These are phyloP conservation scores for Malurus splendens DNA, from an alignment of 2,797 vertebrate species.

Conservation along the genomic window DNA sequence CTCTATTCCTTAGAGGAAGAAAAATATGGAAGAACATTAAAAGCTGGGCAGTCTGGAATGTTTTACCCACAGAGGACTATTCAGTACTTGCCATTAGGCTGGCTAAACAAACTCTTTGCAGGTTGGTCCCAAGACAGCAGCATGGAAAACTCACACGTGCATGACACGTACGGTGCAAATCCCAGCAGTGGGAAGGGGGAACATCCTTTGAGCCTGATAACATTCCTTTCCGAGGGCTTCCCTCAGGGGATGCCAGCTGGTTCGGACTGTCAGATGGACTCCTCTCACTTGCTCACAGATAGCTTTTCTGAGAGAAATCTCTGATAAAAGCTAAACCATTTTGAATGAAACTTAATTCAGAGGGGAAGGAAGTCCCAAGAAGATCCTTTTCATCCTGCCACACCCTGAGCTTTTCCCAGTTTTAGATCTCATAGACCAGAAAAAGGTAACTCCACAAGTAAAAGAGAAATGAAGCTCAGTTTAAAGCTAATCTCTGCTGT, in stretches of 20 bases:
- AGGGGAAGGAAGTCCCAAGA: background rate
- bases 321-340: background rate
- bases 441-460: background rate
- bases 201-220: background rate
- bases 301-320: background rate
- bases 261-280: background rate
- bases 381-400: background rate
- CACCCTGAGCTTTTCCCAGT: background rate
- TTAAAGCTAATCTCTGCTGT: background rate
- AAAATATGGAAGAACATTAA: background rate
- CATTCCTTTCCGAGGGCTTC: background rate
- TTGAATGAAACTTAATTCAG: background rate
- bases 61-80: background rate
- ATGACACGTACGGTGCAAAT: background rate
- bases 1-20: background rate
- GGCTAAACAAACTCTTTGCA: background rate
- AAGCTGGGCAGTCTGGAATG: background rate
- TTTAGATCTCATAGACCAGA: background rate
- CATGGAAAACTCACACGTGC: accelerated
- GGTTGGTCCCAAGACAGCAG: background rate
- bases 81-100: background rate
- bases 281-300: background rate
- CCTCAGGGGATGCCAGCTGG: background rate
- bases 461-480: background rate
- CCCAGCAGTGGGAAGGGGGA: background rate